Percentiles rank a stretch among this genome's conserved stretches.
These are phyloP conservation scores for Melanotaenia pygmaea DNA, from an alignment of 2,797 vertebrate genomes.

Conservation along the genomic window DNA sequence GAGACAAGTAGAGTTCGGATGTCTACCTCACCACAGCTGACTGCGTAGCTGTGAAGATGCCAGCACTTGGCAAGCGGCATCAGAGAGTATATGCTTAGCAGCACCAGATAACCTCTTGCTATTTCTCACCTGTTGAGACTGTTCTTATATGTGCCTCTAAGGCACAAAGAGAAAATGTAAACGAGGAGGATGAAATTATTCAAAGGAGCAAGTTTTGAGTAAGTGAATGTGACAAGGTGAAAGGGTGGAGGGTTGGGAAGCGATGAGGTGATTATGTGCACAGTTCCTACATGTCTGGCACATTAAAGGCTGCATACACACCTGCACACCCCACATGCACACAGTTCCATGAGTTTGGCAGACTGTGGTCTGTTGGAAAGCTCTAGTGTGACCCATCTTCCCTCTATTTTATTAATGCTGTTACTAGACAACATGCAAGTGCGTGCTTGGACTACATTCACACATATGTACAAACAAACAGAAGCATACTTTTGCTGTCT, in stretches of 20 bases:
- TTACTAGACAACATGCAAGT: constrained; percentile 61
- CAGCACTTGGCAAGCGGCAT: constrained; percentile 66
- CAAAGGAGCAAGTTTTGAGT: constrained; percentile 65
- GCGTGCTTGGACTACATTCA: constrained; percentile 44
- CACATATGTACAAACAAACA: constrained; percentile 55
- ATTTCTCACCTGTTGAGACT: constrained; percentile 73
- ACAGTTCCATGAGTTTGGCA: constrained; percentile 71
- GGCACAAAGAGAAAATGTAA: constrained; percentile 27
- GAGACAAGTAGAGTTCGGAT: constrained; percentile 61
- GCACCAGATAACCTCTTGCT: constrained; percentile 64
- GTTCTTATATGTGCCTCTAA: constrained; percentile 48
- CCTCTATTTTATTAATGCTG: constrained; percentile 73
- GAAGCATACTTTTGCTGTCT: constrained; percentile 39
- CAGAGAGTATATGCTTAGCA: constrained; percentile 47
- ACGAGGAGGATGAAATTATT: constrained; percentile 58
- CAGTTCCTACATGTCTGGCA: constrained; percentile 67
- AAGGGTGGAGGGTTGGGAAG: constrained; percentile 59
- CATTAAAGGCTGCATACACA: constrained; percentile 54
- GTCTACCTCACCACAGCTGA: constrained; percentile 66
- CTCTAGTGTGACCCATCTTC: constrained; percentile 77
- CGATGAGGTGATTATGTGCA: constrained; percentile 68
- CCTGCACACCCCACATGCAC: constrained; percentile 45
- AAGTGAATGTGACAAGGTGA: constrained; percentile 76
- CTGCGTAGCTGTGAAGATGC: constrained; percentile 67
- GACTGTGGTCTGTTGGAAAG: constrained; percentile 67